Conservation (phyloP, 2,113 vertebrate species). For the Triplophysa tibetana region DNA sequence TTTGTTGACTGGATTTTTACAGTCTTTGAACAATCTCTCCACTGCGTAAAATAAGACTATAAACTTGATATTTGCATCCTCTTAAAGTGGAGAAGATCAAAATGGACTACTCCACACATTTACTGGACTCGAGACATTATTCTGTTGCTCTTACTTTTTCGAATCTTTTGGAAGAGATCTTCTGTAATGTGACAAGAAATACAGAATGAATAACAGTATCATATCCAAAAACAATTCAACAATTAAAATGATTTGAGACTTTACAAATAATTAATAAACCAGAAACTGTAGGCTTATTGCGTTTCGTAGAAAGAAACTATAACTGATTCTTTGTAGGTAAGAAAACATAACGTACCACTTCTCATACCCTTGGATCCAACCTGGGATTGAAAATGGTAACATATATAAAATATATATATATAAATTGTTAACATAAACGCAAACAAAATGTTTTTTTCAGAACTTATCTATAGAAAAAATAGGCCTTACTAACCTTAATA, state of each 20-base stretch:
- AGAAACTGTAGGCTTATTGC: neutral
- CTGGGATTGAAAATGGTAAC: conserved; percentile 54
- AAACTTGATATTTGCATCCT: conserved; percentile 28
- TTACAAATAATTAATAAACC: neutral
- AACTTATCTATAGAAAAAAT: neutral
- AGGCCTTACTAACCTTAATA: conserved; percentile 57
- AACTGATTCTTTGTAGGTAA: neutral
- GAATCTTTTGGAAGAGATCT: conserved; percentile 72
- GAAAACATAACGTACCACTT: conserved; percentile 62
- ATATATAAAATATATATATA: too few relatives aligned
- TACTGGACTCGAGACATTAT: conserved; percentile 63
- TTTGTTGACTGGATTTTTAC: conserved; percentile 39
- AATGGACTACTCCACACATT: conserved; percentile 28
- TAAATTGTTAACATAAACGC: neutral
- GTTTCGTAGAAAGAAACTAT: neutral
- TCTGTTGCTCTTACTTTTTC: conserved; percentile 70
- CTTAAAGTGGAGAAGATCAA: neutral
- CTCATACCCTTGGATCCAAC: conserved; percentile 59
- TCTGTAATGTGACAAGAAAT: conserved; percentile 60
- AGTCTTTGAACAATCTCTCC: conserved; percentile 37
- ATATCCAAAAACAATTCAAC: neutral
- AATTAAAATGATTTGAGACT: neutral
- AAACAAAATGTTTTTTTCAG: neutral
- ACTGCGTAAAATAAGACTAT: conserved; percentile 43
- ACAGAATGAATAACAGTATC: neutral